These are phyloP conservation scores for Dreissena rostriformis DNA, from an alignment of 1,140 invertebrate genomes.

Conservation along the genomic window DNA sequence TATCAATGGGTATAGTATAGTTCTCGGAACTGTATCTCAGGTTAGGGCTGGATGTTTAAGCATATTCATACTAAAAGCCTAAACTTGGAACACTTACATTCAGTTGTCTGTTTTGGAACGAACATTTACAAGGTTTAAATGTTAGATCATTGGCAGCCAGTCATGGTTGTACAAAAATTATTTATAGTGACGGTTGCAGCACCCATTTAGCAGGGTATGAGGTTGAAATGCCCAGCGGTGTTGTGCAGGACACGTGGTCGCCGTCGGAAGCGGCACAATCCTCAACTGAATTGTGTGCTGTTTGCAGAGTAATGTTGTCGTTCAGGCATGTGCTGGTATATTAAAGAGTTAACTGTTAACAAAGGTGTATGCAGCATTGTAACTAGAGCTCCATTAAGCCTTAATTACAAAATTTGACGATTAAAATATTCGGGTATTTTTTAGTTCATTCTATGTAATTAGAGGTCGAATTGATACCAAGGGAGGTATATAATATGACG, in stretches of 20 bases:
- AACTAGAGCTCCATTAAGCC: not conserved
- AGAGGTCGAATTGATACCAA: slow-evolving; percentile 3
- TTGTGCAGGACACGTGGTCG: slow-evolving; percentile 42
- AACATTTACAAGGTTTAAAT: not conserved
- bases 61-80: slow-evolving; percentile 7
- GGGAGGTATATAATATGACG: not conserved
- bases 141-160: not conserved
- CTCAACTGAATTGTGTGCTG: slow-evolving; percentile 43
- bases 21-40: slow-evolving; percentile 30
- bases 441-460: too few relatives aligned
- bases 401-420: not conserved
- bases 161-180: slow-evolving; percentile 4
- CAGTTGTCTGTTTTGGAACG: slow-evolving; percentile 1
- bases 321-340: too few relatives aligned
- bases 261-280: slow-evolving; percentile 20
- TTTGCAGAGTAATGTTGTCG: slow-evolving; percentile 25
- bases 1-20: slow-evolving; percentile 28
- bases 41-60: slow-evolving; percentile 29
- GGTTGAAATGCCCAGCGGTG: slow-evolving; percentile 2
- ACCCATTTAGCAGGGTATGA: slow-evolving; percentile 18
- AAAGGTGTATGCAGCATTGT: not conserved
- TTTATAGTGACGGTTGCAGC: slow-evolving; percentile 45
- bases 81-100: not conserved
- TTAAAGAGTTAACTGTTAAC: slow-evolving; percentile 40
- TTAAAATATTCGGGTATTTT: too few relatives aligned